A percentile compares a stretch with the other conserved stretches of the same genome.
Evolutionary conservation across 2,113 vertebrate species (phyloP).

Genomic region (Hippopotamus amphibius): DNA sequence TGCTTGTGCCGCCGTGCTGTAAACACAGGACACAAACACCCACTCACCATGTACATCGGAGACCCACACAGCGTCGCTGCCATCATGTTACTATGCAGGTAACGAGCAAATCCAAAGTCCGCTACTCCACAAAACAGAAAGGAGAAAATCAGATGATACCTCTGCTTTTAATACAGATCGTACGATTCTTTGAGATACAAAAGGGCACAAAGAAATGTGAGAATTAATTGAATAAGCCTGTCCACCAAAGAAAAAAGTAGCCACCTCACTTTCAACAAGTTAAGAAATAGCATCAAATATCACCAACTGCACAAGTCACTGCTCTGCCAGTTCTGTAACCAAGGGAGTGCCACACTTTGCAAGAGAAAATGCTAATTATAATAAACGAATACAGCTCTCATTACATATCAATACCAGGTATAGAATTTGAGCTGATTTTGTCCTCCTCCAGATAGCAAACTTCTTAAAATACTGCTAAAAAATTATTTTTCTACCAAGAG

Average conservation of each 20-base stretch:
- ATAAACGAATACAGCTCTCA: conserved; percentile 74
- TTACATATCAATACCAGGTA: conserved; percentile 67
- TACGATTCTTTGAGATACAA: conserved; percentile 57
- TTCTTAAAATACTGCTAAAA: conserved; percentile 1
- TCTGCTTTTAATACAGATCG: conserved; percentile 48
- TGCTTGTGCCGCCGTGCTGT: not conserved
- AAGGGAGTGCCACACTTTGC: conserved; percentile 60
- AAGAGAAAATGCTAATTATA: conserved; percentile 77
- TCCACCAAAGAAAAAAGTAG: conserved; percentile 48
- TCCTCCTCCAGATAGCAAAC: not conserved
- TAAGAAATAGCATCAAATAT: conserved; percentile 58
- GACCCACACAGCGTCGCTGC: conserved; percentile 98
- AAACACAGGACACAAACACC: conserved; percentile 69
- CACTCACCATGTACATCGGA: conserved; percentile 99
- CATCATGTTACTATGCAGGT: conserved; percentile 99
- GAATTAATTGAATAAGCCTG: conserved; percentile 24
- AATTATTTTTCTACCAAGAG: not conserved
- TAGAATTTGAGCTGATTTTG: conserved; percentile 59
- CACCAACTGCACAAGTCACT: conserved; percentile 67
- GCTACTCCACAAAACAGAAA: conserved; percentile 88
- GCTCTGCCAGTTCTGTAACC: conserved; percentile 70
- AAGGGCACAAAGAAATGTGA: conserved; percentile 10
- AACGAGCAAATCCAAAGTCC: conserved; percentile 98
- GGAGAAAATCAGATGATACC: conserved; percentile 56
- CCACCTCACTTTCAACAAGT: conserved; percentile 52